A percentile compares a stretch with the other conserved stretches of the same genome.
phyloP scores from a whole-genome alignment of 2,797 vertebrate genomes.

The Sphenopsis melanotis region DNA sequence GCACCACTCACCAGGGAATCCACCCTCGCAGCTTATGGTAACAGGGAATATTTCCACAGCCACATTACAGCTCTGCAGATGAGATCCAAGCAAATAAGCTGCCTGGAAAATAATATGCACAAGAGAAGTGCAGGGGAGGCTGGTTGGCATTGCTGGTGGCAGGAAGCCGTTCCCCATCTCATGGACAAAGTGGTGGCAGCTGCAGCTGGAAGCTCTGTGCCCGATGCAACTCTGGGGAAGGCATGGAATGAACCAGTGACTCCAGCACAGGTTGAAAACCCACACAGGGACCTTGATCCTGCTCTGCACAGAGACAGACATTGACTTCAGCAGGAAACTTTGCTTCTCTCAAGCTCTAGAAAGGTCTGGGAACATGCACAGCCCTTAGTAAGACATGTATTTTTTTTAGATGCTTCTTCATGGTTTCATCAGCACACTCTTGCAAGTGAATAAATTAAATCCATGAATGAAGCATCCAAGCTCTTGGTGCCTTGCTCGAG shows the following conservation, averaged over 20 bases:
- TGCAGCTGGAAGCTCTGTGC: not conserved
- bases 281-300: not conserved
- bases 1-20: not conserved
- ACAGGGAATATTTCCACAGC: not conserved
- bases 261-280: too few species aligned
- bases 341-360: not conserved
- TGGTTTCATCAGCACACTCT: not conserved
- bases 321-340: not conserved
- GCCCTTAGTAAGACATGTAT: not conserved
- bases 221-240: fast-evolving
- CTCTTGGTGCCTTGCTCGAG: not conserved
- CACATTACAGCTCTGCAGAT: not conserved
- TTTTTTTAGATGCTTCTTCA: not conserved
- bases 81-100: not conserved
- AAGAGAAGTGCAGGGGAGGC: not conserved
- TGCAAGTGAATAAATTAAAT: not conserved
- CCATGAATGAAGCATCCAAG: not conserved
- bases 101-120: fast-evolving
- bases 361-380: not conserved
- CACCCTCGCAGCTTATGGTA: not conserved
- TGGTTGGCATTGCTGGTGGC: not conserved
- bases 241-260: too few species aligned
- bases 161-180: not conserved
- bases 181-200: not conserved
- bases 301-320: not conserved